Percentiles rank a stretch among this genome's conserved stretches.
These are phyloP conservation scores for Cassiopea andromeda DNA, from an alignment of 30 jellyfish, hydroid and myxozoan genomes.

Conservation along the genomic window DNA sequence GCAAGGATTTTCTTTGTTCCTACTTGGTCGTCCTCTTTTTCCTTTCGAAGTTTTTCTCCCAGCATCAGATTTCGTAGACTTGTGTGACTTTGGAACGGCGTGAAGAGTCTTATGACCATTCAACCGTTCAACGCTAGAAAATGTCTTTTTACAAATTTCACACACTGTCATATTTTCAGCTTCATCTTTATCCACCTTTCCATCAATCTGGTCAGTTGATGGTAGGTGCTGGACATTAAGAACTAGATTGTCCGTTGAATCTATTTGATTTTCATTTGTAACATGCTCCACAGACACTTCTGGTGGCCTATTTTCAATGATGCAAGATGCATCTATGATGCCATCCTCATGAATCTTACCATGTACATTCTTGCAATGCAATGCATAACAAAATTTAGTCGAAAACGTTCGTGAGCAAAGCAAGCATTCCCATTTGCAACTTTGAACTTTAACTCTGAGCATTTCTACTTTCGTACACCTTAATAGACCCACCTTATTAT, in stretches of 20 bases:
- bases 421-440: conserved; percentile 58
- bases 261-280: background rate
- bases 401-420: conserved; percentile 30
- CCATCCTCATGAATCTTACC: conserved; percentile 4
- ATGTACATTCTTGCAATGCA: conserved; percentile 60
- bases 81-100: background rate
- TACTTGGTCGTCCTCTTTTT: conserved; percentile 1
- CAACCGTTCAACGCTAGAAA: conserved; percentile 19
- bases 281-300: background rate
- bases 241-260: background rate
- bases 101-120: conserved; percentile 27
- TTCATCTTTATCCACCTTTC: background rate
- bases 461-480: conserved; percentile 8
- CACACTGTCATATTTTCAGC: background rate
- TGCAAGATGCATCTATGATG: background rate
- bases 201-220: background rate
- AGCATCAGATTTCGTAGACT: background rate
- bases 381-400: conserved; percentile 39
- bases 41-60: background rate
- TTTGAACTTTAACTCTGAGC: conserved; percentile 53
- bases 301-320: conserved; percentile 11
- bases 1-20: background rate
- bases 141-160: conserved; percentile 37
- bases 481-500: conserved; percentile 50
- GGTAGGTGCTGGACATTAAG: background rate